Base-by-base conservation (phyloP, 2,888 invertebrate genomes). In the Octonoba sinensis region DNA sequence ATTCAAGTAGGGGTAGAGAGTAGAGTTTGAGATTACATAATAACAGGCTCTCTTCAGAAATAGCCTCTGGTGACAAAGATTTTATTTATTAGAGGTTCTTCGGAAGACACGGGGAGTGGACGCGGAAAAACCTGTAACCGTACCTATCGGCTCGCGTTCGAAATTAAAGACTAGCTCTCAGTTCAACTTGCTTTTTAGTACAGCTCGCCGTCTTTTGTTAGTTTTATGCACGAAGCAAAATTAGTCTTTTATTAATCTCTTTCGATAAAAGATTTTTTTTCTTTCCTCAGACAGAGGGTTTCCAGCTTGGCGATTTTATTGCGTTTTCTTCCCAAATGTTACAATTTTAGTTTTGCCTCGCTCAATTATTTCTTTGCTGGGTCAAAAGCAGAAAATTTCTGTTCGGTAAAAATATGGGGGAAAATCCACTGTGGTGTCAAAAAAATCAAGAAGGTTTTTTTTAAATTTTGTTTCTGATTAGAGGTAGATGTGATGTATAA, bases 221-320 rank as follows among this genome's bases (percentile, higher is more conserved):
- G 56, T 69, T 73, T 56, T 73, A 62, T 69, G 49, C 24, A 27
- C 57, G 67, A 77, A 69, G 62, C 72, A 70, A 73, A 73, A 81
- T 81, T 69, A 81, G 73, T 62, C 73, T 73, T 36, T 77, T 71
- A 81, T 81, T 81, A 81, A 81, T 81, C 72, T 79, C 65, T 71
- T 66, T 46, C 59, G 36, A 36, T 36, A 36, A 36, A 36, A 36
- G 36, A 36, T 36, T 6, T 8, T 36, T 36, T 36, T 36, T 36
- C 11, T 6, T 4, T 36, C 1, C 0, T 2, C 8, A 36, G 8
- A 6, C 6, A 27, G n/a, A n/a, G 2, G 36, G 8, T 3, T 36
- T 36, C 36, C 36, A 36, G 36, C 8, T 36, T 36, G 36, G 36
- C 36, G 36, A 36, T 4, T 36, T 36, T 36, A 36, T 36, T 36